Base-by-base conservation (phyloP, 2,797 vertebrate species). In the Cichlasoma orientale region DNA sequence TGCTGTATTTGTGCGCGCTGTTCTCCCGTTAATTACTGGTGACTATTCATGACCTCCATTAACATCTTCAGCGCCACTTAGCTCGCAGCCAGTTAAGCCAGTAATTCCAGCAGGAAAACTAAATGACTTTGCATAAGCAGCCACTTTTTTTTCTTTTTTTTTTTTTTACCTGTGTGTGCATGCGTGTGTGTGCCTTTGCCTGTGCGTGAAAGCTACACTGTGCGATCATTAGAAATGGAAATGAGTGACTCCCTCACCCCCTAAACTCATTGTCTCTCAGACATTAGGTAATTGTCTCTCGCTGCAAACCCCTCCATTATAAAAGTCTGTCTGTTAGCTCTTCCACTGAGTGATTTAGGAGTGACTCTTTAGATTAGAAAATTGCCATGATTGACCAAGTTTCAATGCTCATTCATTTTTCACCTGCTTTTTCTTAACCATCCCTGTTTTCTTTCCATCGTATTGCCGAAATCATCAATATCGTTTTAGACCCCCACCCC, bases 21-120 rank as follows among this genome's bases (percentile, higher is more conserved):
- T 77, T 77, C 82, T 83, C 52, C 81, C 63, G 78, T 93, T 94
- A 94, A 94, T 94, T 94, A 93, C 91, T 69, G 80, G 84, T 90
- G 93, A 93, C 93, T 93, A 86, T 90, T 91, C 86, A 89, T 91
- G 92, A 94, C 93, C 92, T 87, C 92, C 88, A 94, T 94, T 93
- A 94, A 92, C 91, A 90, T 93, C 90, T 88, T 92, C 85, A 56
- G 77, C 82, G 31, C 89, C 90, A 88, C 90, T 92, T 90, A 85
- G 87, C 90, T 91, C 75, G 47, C 88, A 86, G 89, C 83, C 69
- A 23, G 85, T 91, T 92, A 91, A 92, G 89, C 87, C 89, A 73
- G 80, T 90, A 91, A 93, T 91, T 93, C 92, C 91, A 85, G 86
- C 79, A 88, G 93, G 93, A 88, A 88, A 93, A 87, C 86, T 6